Evolutionary conservation across 2,888 invertebrate genomes (phyloP).

Genomic region (Disparrhopalites patrizii): DNA sequence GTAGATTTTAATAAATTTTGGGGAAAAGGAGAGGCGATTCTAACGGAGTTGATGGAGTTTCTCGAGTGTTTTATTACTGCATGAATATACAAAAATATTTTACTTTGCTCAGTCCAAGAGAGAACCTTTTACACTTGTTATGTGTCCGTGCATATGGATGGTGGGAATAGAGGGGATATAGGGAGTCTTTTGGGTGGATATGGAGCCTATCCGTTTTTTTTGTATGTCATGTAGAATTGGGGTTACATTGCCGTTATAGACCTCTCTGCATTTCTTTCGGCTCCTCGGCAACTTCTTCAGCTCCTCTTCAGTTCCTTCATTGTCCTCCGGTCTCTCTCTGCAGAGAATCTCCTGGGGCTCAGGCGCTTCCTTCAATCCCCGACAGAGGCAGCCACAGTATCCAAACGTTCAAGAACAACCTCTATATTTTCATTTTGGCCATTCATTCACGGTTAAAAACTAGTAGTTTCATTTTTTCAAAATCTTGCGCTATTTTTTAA

Average conservation of each 20-base stretch:
- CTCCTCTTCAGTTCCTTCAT: neutral
- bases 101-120: no score
- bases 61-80: neutral
- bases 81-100: neutral
- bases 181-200: neutral
- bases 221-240: neutral
- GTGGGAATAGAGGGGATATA: neutral
- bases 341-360: neutral
- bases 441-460: no score
- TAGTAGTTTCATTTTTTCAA: no score
- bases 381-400: no score
- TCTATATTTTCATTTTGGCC: neutral
- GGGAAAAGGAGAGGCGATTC: neutral
- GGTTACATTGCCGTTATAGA: conserved; percentile 6
- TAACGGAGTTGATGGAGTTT: conserved; percentile 5
- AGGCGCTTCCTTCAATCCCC: neutral
- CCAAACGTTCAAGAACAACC: neutral
- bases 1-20: no score
- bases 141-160: neutral
- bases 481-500: no score
- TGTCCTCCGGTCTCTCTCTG: neutral
- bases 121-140: neutral
- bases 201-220: neutral
- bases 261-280: neutral
- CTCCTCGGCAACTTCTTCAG: neutral